Evolutionary conservation across 2,888 invertebrate species (phyloP), one percentile per base, ranked within the genome.

Genomic region (Escarpia spicata): DNA sequence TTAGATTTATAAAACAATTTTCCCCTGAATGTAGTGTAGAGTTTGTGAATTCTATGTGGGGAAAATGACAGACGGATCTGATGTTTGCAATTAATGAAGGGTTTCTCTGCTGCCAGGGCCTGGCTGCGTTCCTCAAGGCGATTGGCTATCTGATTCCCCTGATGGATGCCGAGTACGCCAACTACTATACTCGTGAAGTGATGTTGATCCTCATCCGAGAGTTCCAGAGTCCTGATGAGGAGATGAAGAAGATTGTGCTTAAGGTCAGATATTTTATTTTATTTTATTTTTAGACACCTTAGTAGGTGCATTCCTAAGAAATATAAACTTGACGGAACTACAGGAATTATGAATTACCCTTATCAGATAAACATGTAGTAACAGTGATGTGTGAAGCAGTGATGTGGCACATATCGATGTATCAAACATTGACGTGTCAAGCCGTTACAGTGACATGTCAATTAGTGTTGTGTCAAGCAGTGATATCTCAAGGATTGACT

Each of bases 171-270:
- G 99, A 99, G 97, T 99, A 99, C 96, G 99, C 99, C 0, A 99
- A 99, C 97, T 99, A 99, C 96, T 99, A 99, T 96, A 99, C 99
- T 0, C 97, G 99, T 95, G 99, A 99, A 98, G 99, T 99, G 96
- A 99, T 99, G 99, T 97, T 99, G 97, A 99, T 99, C 96, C 97
- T 99, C 45, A 99, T 99, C 95, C 98, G 99, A 97, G 99, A 99
- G 97, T 99, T 99, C 97, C 99, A 99, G 97, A 99, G 99, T 93
- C 99, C 99, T 0, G 99, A 99, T 96, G 99, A 99, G 97, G 99
- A 99, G 97, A 99, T 99, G 99, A 99, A 99, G 97, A 99, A 99
- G 96, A 99, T 99, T 97, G 99, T 99, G 0, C 97, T 99, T 94
- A 99, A 99, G 97, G 93, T 93, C 12, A 43, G 75, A 26, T 26